Percentiles rank a stretch among this genome's conserved stretches.
These are phyloP conservation scores for Delphinapterus leucas DNA, from an alignment of 2,113 vertebrate species.

Conservation along the genomic window DNA sequence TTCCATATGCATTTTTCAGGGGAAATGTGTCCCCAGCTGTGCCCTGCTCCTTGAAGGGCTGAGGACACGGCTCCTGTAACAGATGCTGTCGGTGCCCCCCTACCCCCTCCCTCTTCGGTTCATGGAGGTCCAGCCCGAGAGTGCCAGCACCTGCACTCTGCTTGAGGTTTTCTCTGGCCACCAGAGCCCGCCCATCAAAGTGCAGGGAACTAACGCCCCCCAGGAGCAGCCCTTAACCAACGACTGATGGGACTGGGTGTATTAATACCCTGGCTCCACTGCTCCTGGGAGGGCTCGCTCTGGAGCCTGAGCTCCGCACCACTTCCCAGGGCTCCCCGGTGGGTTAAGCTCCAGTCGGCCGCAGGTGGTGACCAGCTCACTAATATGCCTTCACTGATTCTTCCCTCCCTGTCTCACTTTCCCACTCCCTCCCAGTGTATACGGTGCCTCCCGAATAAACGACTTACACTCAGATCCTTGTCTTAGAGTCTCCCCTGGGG, in stretches of 20 bases:
- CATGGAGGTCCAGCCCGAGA: background rate
- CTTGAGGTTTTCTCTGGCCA: background rate
- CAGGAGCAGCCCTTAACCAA: background rate
- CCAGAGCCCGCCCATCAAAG: background rate
- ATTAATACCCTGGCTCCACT: background rate
- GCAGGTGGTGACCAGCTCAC: background rate
- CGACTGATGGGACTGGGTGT: rapidly evolving
- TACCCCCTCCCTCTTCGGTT: background rate
- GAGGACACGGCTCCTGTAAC: background rate
- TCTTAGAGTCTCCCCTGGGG: background rate
- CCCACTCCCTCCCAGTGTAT: background rate
- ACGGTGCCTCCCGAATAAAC: background rate
- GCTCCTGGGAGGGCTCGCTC: background rate
- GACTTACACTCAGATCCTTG: background rate
- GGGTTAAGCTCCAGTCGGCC: no score
- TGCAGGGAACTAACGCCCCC: background rate
- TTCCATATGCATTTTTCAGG: background rate
- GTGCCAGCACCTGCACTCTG: no score
- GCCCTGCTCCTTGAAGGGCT: background rate
- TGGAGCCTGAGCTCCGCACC: background rate
- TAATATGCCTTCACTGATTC: background rate
- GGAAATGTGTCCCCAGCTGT: background rate
- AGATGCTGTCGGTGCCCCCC: background rate
- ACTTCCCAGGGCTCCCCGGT: background rate
- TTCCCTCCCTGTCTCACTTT: no score